Base-by-base conservation (phyloP, 2,797 vertebrate genomes). In the Sebastes jordani region DNA sequence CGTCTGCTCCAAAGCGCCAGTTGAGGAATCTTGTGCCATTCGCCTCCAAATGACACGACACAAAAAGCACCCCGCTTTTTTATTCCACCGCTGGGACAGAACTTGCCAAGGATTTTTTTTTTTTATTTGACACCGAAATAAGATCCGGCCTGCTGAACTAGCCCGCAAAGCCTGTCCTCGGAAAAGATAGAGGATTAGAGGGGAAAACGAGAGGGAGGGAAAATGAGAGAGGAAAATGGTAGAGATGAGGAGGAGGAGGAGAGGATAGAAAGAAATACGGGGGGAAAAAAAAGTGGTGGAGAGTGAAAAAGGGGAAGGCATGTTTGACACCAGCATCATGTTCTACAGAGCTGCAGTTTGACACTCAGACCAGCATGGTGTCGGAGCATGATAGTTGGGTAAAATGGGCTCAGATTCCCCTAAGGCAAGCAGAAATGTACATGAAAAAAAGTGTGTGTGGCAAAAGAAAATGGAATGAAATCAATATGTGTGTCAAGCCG, bases 341-440 rank as follows among this genome's bases (percentile, higher is more conserved):
- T 89, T 90, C 66, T 84, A 76, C 55, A 76, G 83, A 77, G 52
- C 83, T 82, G 81, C 66, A 85, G 82, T 72, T 46, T 91, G 83
- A 91, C 90, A 91, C 85, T 87, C 65, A 73, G 82, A 69, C 84
- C 85, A 75, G 83, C 46, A 36, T 66, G 80, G 73, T 89, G 90
- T 90, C 84, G 66, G 85, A 84, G 83, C 56, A 83, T 78, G 85
- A 81, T 81, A 90, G 89, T n/a, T 59, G 71, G 70, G 76, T 79
- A 72, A 83, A 82, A 87, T 72, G 79, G 78, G 64, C 65, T 91
- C 69, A 83, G 60, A 91, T 94, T 93, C 87, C 89, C 90, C 87
- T 67, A 78, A 88, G 91, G 89, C 86, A 86, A 90, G 85, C 88
- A 83, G 82, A 92, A 92, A 92, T 74, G 71, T 73, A 78, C 84